Evolutionary conservation across 2,113 vertebrate genomes (phyloP).

Genomic region (Cyprinodon tularosa): DNA sequence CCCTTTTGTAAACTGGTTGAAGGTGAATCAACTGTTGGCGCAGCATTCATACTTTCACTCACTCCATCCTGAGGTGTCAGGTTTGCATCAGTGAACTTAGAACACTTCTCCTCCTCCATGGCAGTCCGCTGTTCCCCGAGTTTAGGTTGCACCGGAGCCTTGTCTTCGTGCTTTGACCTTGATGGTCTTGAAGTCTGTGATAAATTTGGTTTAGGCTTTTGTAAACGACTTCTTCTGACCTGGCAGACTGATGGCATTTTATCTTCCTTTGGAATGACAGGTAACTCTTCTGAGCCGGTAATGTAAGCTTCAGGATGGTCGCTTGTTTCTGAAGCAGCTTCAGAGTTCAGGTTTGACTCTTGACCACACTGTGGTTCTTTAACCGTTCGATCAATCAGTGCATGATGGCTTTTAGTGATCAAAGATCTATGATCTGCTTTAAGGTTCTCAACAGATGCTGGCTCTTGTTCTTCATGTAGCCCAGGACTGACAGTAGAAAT

Average conservation of each 20-base stretch:
- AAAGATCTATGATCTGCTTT: too few species aligned
- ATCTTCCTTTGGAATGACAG: background rate
- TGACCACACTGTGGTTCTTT: too few species aligned
- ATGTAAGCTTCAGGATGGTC: too few species aligned
- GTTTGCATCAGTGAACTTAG: constrained; percentile 15
- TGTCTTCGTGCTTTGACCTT: background rate
- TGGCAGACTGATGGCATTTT: background rate
- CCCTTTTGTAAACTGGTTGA: constrained; percentile 2
- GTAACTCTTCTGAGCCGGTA: too few species aligned
- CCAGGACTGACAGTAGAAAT: too few species aligned
- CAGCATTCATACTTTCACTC: background rate
- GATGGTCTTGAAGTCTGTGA: background rate
- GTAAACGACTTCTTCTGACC: background rate
- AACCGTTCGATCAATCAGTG: too few species aligned
- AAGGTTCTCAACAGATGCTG: too few species aligned
- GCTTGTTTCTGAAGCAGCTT: too few species aligned
- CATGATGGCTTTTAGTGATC: too few species aligned
- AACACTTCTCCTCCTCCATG: constrained; percentile 4
- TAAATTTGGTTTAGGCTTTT: constrained; percentile 43
- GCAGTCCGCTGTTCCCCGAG: constrained; percentile 35
- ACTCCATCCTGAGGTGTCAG: background rate
- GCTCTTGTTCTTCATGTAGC: too few species aligned
- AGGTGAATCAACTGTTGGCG: background rate
- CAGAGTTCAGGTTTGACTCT: too few species aligned
- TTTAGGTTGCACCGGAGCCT: constrained; percentile 1